These are phyloP conservation scores for Lissocephala sabroskyi DNA, from an alignment of 2,888 invertebrate species.

Conservation along the genomic window DNA sequence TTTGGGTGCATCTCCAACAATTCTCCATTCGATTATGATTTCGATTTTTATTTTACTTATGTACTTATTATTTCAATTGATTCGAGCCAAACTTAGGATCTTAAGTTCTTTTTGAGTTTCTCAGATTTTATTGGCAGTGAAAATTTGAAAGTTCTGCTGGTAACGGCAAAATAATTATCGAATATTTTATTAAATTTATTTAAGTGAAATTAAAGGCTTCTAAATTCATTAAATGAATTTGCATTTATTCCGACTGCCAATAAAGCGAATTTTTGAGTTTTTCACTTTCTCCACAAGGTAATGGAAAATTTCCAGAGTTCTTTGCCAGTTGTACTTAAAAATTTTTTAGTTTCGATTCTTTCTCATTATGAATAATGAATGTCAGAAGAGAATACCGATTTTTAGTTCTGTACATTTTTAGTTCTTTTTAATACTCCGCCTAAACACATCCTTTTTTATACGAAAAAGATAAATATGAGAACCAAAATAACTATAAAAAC, in stretches of 20 bases:
- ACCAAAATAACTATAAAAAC: constrained; percentile 61
- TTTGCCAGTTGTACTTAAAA: constrained; percentile 70
- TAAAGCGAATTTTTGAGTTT: constrained; percentile 11
- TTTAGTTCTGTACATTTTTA: constrained; percentile 48
- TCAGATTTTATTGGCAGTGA: too few species aligned
- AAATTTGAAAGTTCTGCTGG: too few species aligned
- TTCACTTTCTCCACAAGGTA: constrained; percentile 48
- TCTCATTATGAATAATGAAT: constrained; percentile 35
- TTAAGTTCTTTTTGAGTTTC: background rate
- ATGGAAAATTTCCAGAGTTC: constrained; percentile 71
- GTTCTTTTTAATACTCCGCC: constrained; percentile 70
- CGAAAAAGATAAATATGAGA: constrained; percentile 72
- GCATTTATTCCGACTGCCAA: constrained; percentile 17
- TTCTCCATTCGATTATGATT: constrained; percentile 65
- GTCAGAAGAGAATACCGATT: constrained; percentile 37
- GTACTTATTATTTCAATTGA: constrained; percentile 37
- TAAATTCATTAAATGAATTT: too few species aligned
- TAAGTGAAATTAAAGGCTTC: constrained; percentile 2
- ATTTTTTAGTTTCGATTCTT: constrained; percentile 40
- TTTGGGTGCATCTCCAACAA: constrained; percentile 72
- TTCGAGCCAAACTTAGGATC: background rate
- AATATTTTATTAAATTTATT: constrained; percentile 2
- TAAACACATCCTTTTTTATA: constrained; percentile 72
- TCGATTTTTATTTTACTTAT: constrained; percentile 46
- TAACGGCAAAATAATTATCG: constrained; percentile 4